Percentiles rank a stretch among this genome's conserved stretches.
These are phyloP conservation scores for Opisthograptis luteolata DNA, from an alignment of 2,888 invertebrate species.

Conservation along the genomic window DNA sequence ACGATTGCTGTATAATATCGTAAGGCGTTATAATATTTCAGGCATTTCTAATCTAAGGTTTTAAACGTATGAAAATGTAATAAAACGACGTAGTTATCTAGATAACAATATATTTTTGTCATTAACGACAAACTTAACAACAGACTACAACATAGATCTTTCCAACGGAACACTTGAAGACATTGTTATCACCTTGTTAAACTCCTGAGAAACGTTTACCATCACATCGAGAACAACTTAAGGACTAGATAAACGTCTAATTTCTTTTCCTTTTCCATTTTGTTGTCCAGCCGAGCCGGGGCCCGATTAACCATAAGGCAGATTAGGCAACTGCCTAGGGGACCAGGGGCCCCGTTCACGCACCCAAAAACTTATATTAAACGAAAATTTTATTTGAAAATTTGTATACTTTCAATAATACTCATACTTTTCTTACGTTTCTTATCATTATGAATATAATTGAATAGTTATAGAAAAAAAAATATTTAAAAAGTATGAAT, in stretches of 20 bases:
- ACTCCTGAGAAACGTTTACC: conserved; percentile 57
- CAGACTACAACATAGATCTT: conserved; percentile 82
- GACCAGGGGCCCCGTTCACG: too few relatives aligned
- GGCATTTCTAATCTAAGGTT: background rate
- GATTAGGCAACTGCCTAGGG: too few relatives aligned
- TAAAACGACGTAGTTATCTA: conserved; percentile 69
- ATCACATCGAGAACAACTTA: conserved; percentile 53
- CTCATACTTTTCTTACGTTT: too few relatives aligned
- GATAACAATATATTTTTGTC: conserved; percentile 84
- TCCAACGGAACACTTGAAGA: conserved; percentile 68
- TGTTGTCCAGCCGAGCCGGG: background rate
- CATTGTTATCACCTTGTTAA: conserved; percentile 53
- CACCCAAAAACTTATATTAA: too few relatives aligned
- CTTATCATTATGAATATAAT: too few relatives aligned
- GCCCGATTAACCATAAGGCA: too few relatives aligned
- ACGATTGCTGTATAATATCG: background rate
- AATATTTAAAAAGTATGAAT: too few relatives aligned
- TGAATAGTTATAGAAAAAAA: too few relatives aligned
- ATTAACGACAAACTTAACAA: conserved; percentile 84
- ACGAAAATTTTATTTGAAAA: too few relatives aligned
- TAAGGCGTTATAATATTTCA: background rate
- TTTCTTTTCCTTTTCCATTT: conserved; percentile 38
- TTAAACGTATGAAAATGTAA: conserved; percentile 21
- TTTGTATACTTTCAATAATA: too few relatives aligned
- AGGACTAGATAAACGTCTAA: conserved; percentile 30